These are phyloP conservation scores for Bergia puertoricense DNA, from an alignment of 92 coral and sea anemone species.

Conservation along the genomic window DNA sequence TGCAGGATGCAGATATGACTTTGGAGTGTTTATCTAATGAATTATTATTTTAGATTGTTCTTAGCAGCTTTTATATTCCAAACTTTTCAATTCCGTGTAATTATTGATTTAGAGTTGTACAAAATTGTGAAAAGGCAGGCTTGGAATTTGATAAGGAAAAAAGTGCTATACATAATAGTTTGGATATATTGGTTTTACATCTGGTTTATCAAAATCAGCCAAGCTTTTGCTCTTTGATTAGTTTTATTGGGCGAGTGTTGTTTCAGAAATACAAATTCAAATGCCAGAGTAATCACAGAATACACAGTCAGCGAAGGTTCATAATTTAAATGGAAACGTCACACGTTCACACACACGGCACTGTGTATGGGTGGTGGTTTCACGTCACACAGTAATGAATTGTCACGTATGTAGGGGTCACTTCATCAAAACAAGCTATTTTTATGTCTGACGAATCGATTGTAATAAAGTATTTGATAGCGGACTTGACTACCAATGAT, in stretches of 20 bases:
- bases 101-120: background rate
- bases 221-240: background rate
- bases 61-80: background rate
- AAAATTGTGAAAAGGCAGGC: background rate
- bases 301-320: background rate
- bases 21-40: background rate
- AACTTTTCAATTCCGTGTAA: background rate
- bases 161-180: background rate
- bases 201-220: background rate
- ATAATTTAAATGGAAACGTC: background rate
- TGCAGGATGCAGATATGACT: background rate
- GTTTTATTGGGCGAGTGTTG: no score
- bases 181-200: background rate
- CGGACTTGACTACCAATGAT: background rate
- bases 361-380: background rate
- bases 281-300: no score
- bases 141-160: background rate
- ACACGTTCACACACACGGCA: background rate
- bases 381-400: background rate
- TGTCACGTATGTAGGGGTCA: background rate
- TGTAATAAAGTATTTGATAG: slow-evolving; percentile 21
- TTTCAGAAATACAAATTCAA: no score
- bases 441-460: background rate
- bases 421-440: background rate
- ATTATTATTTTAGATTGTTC: background rate